Conservation (phyloP, 1,140 invertebrate species). For the Acromyrmex charruanus region DNA sequence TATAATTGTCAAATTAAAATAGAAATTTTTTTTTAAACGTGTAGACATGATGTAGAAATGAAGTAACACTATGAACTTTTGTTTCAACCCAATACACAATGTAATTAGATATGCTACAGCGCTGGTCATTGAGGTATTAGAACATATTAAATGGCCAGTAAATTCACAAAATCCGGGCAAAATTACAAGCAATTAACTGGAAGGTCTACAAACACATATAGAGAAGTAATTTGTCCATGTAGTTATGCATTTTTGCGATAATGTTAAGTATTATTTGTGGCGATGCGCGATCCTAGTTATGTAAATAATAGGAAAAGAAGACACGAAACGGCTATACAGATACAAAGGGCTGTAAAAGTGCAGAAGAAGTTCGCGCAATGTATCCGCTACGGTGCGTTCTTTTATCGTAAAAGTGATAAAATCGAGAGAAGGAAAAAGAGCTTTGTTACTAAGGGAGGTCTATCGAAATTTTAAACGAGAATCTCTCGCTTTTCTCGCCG, state of each 20-base stretch:
- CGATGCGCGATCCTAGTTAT: not conserved
- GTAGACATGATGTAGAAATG: no score
- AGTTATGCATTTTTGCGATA: not conserved
- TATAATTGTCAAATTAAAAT: no score
- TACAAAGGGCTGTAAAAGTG: constrained; percentile 45
- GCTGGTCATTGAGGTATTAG: not conserved
- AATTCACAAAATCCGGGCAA: constrained; percentile 11
- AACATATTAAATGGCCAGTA: constrained; percentile 18
- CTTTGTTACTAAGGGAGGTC: constrained; percentile 10
- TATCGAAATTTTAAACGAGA: constrained; percentile 58
- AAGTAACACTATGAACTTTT: no score
- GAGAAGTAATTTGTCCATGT: not conserved
- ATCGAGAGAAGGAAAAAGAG: not conserved
- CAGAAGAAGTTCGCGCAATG: not conserved
- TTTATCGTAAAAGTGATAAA: constrained; percentile 47
- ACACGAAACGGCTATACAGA: not conserved
- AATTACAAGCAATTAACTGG: constrained; percentile 40
- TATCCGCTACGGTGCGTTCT: not conserved
- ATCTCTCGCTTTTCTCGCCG: constrained; percentile 31
- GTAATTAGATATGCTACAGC: not conserved
- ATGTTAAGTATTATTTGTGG: not conserved
- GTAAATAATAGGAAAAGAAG: not conserved
- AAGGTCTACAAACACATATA: not conserved
- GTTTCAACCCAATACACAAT: not conserved
- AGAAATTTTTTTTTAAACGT: no score